Conservation (phyloP, 2,797 vertebrate genomes). For the Sebastes nivosus region DNA sequence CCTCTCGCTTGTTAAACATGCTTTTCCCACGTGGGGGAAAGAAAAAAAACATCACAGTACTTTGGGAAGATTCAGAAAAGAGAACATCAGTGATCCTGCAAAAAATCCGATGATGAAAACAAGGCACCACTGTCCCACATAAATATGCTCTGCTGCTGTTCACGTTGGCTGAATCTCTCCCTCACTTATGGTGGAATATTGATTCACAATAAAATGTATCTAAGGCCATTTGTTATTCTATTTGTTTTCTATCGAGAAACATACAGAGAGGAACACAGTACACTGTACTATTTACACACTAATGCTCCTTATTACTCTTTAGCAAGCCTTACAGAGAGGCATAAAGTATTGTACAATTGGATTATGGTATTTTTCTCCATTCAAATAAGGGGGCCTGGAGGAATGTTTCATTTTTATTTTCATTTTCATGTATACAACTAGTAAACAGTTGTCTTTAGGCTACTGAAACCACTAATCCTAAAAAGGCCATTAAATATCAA, state of each 20-base stretch:
- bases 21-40: slow-evolving; percentile 4
- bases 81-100: slow-evolving; percentile 24
- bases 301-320: slow-evolving; percentile 9
- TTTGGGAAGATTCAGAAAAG: background rate
- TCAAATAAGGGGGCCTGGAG: background rate
- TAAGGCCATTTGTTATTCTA: slow-evolving; percentile 29
- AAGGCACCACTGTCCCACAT: background rate
- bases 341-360: background rate
- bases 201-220: slow-evolving; percentile 22
- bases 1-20: slow-evolving; percentile 16
- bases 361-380: background rate
- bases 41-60: background rate
- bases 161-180: background rate
- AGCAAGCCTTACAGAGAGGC: background rate
- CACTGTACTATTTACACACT: background rate
- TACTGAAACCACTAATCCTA: background rate
- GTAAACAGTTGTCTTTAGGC: slow-evolving; percentile 2
- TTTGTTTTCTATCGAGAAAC: slow-evolving; percentile 33
- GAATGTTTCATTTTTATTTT: background rate
- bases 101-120: slow-evolving; percentile 13
- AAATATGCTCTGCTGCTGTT: slow-evolving; percentile 5
- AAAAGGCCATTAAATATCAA: slow-evolving; percentile 32
- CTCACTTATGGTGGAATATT: slow-evolving; percentile 16
- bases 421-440: background rate
- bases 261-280: background rate